These are phyloP conservation scores for Atopsyche davidsoni DNA, from an alignment of 1,140 invertebrate species.

Conservation along the genomic window DNA sequence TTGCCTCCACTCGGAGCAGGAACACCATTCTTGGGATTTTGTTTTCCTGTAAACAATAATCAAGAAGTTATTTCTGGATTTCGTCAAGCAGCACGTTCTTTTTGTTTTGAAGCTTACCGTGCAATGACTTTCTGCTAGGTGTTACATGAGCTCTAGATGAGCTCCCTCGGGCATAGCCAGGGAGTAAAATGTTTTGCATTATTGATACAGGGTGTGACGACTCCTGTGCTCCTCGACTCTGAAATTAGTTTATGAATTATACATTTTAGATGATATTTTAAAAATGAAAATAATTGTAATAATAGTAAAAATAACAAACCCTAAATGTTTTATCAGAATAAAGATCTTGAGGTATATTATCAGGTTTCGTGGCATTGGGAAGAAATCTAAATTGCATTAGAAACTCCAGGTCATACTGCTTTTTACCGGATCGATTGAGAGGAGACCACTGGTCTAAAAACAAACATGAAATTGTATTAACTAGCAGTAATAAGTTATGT, in stretches of 20 bases:
- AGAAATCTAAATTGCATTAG: conserved; percentile 67
- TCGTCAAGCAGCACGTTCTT: too few relatives aligned
- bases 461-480: too few relatives aligned
- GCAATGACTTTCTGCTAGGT: conserved; percentile 49
- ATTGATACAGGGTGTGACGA: conserved; percentile 11
- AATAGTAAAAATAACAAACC: too few relatives aligned
- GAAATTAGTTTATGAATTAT: too few relatives aligned
- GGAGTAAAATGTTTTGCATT: conserved; percentile 27
- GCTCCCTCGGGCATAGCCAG: conserved; percentile 32
- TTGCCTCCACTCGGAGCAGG: conserved; percentile 41
- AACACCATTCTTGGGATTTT: conserved; percentile 41
- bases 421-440: conserved; percentile 71
- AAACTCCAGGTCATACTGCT: conserved; percentile 74
- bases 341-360: conserved; percentile 43
- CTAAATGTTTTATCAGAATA: conserved; percentile 15
- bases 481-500: too few relatives aligned
- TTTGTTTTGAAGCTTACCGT: too few relatives aligned
- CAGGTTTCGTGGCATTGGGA: conserved; percentile 68
- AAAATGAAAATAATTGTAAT: too few relatives aligned
- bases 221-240: conserved; percentile 11
- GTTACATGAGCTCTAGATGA: conserved; percentile 36
- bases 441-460: conserved; percentile 88
- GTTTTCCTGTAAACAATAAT: too few relatives aligned
- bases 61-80: too few relatives aligned
- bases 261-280: too few relatives aligned